Percentiles rank a stretch among this genome's conserved stretches.
Evolutionary conservation across 2,797 vertebrate genomes (phyloP).

Genomic region (Antennarius maculatus): DNA sequence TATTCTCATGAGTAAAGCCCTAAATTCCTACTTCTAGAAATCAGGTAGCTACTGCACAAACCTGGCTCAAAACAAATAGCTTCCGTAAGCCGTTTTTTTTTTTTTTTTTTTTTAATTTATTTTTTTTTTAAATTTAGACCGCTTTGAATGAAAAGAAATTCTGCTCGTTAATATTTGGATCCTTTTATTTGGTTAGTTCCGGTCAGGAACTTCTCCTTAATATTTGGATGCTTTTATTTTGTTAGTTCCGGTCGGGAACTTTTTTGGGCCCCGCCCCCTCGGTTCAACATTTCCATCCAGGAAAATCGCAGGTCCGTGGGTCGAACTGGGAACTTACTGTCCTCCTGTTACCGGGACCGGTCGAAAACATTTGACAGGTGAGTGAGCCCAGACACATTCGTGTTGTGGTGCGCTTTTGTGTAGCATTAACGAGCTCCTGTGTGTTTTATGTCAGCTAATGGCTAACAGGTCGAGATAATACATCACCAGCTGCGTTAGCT

Average conservation of each 20-base stretch:
- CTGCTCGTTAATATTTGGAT: neutral
- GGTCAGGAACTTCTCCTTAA: slow-evolving; percentile 15
- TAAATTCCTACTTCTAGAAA: no score
- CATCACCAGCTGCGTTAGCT: neutral
- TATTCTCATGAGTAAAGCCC: no score
- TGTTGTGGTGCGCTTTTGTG: neutral
- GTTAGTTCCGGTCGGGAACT: slow-evolving; percentile 43
- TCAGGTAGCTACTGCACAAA: neutral
- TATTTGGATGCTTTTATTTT: neutral
- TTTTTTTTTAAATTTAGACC: no score
- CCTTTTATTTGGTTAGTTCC: slow-evolving; percentile 25
- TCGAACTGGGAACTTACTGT: neutral
- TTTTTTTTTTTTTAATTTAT: no score
- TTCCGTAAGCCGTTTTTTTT: no score
- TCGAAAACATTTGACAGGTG: slow-evolving; percentile 53
- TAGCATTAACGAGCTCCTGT: fast-evolving
- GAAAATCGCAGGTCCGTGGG: neutral
- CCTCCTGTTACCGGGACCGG: slow-evolving; percentile 46
- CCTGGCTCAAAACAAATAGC: no score
- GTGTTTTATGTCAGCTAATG: neutral
- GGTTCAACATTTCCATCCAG: neutral
- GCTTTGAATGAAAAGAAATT: neutral
- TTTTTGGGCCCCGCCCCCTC: slow-evolving; percentile 30
- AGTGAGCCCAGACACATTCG: neutral
- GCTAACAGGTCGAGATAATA: neutral